Base-by-base conservation (phyloP, 2,113 vertebrate species). In the Callopanchax toddi region DNA sequence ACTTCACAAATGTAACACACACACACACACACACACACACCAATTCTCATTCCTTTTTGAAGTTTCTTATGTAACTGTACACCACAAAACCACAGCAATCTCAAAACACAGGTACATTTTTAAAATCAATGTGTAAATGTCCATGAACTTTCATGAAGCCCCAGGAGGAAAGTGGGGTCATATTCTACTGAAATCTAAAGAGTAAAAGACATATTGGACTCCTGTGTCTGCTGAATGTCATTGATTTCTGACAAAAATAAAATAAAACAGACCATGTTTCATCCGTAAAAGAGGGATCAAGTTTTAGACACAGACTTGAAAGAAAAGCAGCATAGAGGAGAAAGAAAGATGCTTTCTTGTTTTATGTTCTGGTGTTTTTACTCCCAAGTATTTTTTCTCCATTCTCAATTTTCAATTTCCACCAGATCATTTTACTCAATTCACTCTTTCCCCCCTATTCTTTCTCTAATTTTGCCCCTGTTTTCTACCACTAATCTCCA, bases 211-310 rank as follows among this genome's bases (percentile, higher is more conserved):
- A 81, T 79, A 79, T 80, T 71, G 17, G 86, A 89, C 81, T 87
- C 78, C 60, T 29, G 66, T 80, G 79, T 74, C 74, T 76, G 76
- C 66, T 67, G 67, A 82, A 78, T 59, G 50, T 26, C 83, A 91
- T 91, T 67, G 90, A 93, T 92, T 89, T 77, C 48, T 73, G 71
- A 86, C 84, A 55, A 78, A 78, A 90, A 87, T 79, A 83, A 85
- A 69, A 82, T 57, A 45, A 84, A 80, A 90, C 76, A 70, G 67
- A 71, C 75, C 13, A 20, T 49, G 64, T 81, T 81, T 82, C 77
- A 78, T 74, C 78, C 81, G 52, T 87, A 84, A 89, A 89, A 89
- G 73, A 79, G 37, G 82, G 87, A 89, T 89, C 69, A 18, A 86
- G 71, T 88, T 75, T 83, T 87, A 39, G 56, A 67, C 20, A 10